Conservation (phyloP, 2,113 vertebrate species). For the Dryoscopus gambensis region DNA sequence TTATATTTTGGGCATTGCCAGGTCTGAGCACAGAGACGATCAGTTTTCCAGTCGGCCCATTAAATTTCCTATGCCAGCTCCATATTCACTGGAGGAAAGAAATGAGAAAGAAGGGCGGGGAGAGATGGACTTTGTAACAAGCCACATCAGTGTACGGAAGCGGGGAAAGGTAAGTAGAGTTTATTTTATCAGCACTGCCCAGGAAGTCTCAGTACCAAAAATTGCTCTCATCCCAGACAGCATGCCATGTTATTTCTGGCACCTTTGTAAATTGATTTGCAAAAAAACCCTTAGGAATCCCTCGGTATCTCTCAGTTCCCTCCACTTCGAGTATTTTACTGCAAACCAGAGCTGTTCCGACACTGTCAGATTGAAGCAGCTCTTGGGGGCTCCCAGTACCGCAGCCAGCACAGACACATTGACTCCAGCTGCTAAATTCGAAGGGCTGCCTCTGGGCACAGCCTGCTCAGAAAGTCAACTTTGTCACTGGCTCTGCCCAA, state of each 20-base stretch:
- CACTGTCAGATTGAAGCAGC: neutral
- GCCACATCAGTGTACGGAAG: neutral
- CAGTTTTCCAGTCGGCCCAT: neutral
- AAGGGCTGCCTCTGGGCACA: neutral
- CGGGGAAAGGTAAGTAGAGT: constrained; percentile 31
- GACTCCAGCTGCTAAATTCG: neutral
- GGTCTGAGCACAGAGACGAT: neutral
- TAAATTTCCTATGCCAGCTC: neutral
- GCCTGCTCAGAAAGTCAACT: neutral
- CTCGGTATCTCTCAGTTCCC: neutral
- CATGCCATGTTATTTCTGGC: constrained; percentile 28
- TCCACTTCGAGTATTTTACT: neutral
- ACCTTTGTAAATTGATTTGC: neutral
- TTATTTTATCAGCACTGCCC: constrained; percentile 44
- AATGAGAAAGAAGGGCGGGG: neutral
- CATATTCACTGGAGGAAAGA: neutral
- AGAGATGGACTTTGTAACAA: neutral
- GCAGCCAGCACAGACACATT: neutral
- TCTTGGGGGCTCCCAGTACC: neutral
- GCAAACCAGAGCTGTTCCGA: neutral
- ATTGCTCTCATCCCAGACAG: neutral
- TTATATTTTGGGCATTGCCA: neutral
- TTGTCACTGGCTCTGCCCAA: neutral
- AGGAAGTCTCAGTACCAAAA: constrained; percentile 35
- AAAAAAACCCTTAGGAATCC: neutral